phyloP scores from a whole-genome alignment of 2,888 invertebrate species.

The Muscina levida region DNA sequence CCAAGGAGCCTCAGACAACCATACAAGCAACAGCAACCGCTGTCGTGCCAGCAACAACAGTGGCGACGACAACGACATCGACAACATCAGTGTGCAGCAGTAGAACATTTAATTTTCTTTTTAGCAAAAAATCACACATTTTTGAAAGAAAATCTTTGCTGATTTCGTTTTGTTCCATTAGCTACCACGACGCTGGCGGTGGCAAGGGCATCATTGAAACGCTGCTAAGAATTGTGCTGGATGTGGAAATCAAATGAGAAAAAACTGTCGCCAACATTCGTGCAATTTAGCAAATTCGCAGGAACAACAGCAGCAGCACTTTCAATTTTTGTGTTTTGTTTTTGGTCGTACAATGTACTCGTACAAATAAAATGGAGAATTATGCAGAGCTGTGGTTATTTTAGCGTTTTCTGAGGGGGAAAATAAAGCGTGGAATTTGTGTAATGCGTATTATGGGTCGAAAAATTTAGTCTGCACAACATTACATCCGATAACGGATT shows the following conservation, averaged over 20 bases:
- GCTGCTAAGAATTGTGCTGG: neutral
- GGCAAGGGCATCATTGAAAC: neutral
- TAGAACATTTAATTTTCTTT: conserved; percentile 54
- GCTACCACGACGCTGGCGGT: neutral
- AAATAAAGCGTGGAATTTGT: too few species aligned
- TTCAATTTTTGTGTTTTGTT: conserved; percentile 13
- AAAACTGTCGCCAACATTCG: conserved; percentile 57
- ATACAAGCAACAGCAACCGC: conserved; percentile 71
- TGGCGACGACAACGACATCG: conserved; percentile 67
- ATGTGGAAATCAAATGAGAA: neutral
- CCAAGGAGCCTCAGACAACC: conserved; percentile 71
- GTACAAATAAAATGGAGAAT: neutral
- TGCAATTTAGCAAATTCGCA: conserved; percentile 47
- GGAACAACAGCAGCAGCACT: conserved; percentile 36
- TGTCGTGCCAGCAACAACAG: conserved; percentile 74
- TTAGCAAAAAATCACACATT: conserved; percentile 10
- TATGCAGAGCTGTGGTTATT: neutral
- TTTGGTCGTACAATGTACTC: neutral
- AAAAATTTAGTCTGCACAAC: too few species aligned
- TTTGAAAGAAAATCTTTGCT: conserved; percentile 45
- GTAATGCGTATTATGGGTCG: too few species aligned
- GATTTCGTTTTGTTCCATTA: conserved; percentile 35
- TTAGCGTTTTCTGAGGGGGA: too few species aligned
- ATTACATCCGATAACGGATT: too few species aligned
- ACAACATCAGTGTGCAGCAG: conserved; percentile 61